Percentiles rank a stretch among this genome's conserved stretches.
These are phyloP conservation scores for Cantharis rustica DNA, from an alignment of 2,888 invertebrate genomes.

Conservation along the genomic window DNA sequence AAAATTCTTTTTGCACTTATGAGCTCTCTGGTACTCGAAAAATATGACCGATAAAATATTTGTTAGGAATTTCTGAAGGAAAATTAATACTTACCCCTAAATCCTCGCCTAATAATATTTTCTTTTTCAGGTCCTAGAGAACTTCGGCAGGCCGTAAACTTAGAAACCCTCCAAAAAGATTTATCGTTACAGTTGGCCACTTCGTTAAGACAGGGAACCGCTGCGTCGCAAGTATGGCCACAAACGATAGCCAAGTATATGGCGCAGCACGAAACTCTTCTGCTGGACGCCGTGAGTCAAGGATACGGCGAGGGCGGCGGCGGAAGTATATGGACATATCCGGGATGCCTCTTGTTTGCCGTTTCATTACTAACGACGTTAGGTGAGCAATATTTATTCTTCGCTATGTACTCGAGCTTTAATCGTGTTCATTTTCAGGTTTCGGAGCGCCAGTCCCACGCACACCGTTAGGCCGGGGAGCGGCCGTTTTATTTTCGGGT, in stretches of 20 bases:
- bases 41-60: too few relatives aligned
- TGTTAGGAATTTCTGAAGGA: too few relatives aligned
- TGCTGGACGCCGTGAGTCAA: slow-evolving; percentile 62
- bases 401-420: background rate
- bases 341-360: slow-evolving; percentile 70
- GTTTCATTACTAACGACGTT: slow-evolving; percentile 73
- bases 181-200: slow-evolving; percentile 67
- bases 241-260: slow-evolving; percentile 63
- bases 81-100: too few relatives aligned
- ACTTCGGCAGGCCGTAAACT: slow-evolving; percentile 58
- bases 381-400: slow-evolving; percentile 55
- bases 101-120: too few relatives aligned
- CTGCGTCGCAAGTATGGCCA: slow-evolving; percentile 65
- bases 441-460: slow-evolving; percentile 75
- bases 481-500: slow-evolving; percentile 67
- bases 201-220: slow-evolving; percentile 63
- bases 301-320: slow-evolving; percentile 62
- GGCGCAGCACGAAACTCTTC: slow-evolving; percentile 61
- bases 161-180: slow-evolving; percentile 64
- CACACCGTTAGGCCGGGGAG: slow-evolving; percentile 65
- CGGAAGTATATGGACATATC: slow-evolving; percentile 70
- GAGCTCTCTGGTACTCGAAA: too few relatives aligned
- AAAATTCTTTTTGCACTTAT: too few relatives aligned
- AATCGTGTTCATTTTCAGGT: slow-evolving; percentile 56
- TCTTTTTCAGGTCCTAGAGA: slow-evolving; percentile 64